Percentiles rank a stretch among this genome's conserved stretches.
phyloP scores from a whole-genome alignment of 2,888 invertebrate genomes.

The Ptychoptera contaminata region DNA sequence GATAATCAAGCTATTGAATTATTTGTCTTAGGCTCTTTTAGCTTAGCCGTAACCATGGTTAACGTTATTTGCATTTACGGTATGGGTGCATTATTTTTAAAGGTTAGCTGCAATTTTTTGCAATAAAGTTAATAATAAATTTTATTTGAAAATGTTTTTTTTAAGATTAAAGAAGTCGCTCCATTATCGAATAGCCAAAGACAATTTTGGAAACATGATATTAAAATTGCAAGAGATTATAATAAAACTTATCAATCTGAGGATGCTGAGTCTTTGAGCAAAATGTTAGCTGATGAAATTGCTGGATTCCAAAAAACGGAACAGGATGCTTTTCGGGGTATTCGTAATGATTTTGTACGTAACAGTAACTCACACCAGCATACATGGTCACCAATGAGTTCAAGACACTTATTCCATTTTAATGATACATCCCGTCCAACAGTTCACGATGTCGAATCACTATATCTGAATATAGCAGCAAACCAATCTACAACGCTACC shows the following conservation, averaged over 20 bases:
- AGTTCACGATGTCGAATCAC: conserved; percentile 19
- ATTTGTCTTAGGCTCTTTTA: conserved; percentile 46
- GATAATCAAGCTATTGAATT: conserved; percentile 43
- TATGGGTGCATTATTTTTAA: conserved; percentile 52
- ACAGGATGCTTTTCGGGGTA: neutral
- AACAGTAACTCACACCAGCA: conserved; percentile 19
- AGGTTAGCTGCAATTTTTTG: conserved; percentile 28
- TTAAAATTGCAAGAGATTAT: conserved; percentile 41
- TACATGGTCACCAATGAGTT: conserved; percentile 25
- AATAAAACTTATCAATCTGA: conserved; percentile 31
- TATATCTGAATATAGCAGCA: neutral
- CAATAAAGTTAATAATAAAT: neutral
- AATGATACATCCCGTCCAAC: conserved; percentile 13
- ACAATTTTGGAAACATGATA: conserved; percentile 47
- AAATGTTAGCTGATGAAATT: conserved; percentile 22
- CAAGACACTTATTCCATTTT: conserved; percentile 8
- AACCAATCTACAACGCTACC: neutral
- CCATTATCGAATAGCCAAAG: conserved; percentile 33
- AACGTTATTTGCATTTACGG: conserved; percentile 59
- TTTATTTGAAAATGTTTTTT: conserved; percentile 6
- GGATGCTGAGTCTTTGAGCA: conserved; percentile 21
- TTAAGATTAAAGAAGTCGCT: conserved; percentile 43
- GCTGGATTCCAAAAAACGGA: conserved; percentile 15
- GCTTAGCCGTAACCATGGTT: conserved; percentile 52
- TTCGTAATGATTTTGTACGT: neutral